Evolutionary conservation across 2,113 vertebrate genomes (phyloP), one percentile per base, ranked within the genome.

Genomic region (Scatophagus argus): DNA sequence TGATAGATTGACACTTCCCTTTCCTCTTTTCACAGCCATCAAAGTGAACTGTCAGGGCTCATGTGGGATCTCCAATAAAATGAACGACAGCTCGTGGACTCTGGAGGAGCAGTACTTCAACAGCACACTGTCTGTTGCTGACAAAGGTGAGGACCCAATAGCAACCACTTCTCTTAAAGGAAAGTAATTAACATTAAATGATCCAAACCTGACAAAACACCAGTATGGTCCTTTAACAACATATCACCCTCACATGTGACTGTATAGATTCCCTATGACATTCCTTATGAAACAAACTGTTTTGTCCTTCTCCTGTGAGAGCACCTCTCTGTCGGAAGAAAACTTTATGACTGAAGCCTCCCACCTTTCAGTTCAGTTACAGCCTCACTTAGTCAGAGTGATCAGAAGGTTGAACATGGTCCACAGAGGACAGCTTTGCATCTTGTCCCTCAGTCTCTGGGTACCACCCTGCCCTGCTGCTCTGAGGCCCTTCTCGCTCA

Each of bases 101-200:
- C 75, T 93, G 75, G 97, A 98, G 89, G 97, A 99, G 90, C 95
- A 95, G 82, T 99, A 99, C 89, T 96, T 97, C 75, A 98, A 95
- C 94, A 98, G 95, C 82, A 97, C 95, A 0, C 84, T 99, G 79
- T 97, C 96, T 1, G 91, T 99, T 64, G 97, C 97, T 0, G 97
- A 99, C 88, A 99, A 98, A 96, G 98, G 98, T 98, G 54, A 91
- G 23, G 17, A 36, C 21, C 4, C 8, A 41, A 9, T 4, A 27
- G 14, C 3, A 38, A 19, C 1, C 19, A 29, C 23, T n/a, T 25
- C 17, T 46, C 61, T 52, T 14, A 36, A 2, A 58, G 32, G 0
- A 23, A n/a, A 31, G 58, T 27, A 23, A 36, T 41, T 2, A 23
- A 60, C 14, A 11, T 14, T 21, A n/a, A 31, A 49, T 25, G 25